Evolutionary conservation across 1,140 invertebrate species (phyloP), one percentile per base, ranked within the genome.

Genomic region (Tachypleus tridentatus): DNA sequence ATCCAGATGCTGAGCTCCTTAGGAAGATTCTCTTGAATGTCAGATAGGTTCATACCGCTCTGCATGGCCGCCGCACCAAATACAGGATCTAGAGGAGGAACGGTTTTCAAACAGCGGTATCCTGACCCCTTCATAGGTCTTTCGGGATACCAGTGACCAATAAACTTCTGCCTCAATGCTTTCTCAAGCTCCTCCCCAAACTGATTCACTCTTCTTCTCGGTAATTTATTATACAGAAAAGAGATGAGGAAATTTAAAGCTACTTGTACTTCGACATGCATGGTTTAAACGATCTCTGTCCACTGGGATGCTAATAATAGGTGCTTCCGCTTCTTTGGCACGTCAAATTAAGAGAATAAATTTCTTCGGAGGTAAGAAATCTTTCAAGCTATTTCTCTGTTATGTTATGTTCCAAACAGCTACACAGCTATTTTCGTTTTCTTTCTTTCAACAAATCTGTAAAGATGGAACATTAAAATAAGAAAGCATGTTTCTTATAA

Each of bases 241-340:
- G 93, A 97, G 80, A 97, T 95, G 75, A 98, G 88, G 81, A 98
- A 98, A 82, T 97, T 97, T 70, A 97, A 82, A 66, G 94, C 95
- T 72, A 97, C 91, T 84, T 95, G 92, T 76, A 98, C 89, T 85
- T 98, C 96, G 80, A 97, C 90, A 85, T 97, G 93, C 94, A 97
- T 98, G 29, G 29, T 29, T 29, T 29, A 2, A 29, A 29, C 29
- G 29, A 29, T 29, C 29, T 29, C 29, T 29, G 29, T 29, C 29
- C 29, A 29, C 29, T 29, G 29, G 29, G 29, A 29, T 29, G 29
- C 29, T 29, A 29, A 29, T 29, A 29, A 29, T 29, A 29, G 29
- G 29, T 2, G 29, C 29, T 29, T 29, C 29, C 2, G 29, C 29
- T 29, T 29, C 29, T 29, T 29, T 29, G 29, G 29, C 29, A 29